Conservation (phyloP, 2,797 vertebrate genomes). For the Adrianichthys oophorus region DNA sequence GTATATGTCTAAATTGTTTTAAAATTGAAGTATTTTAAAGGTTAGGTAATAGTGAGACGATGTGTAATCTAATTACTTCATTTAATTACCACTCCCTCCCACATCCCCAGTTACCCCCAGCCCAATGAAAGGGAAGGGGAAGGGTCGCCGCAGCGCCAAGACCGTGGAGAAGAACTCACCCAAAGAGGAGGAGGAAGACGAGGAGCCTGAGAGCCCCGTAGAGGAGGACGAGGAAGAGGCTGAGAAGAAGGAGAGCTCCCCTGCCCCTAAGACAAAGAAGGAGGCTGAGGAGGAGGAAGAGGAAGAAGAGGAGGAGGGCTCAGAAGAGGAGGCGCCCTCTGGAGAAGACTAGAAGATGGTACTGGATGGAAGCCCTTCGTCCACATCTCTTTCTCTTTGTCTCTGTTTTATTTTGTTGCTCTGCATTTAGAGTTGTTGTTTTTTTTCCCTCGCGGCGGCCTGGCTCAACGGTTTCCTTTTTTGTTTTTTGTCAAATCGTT, state of each 20-base stretch:
- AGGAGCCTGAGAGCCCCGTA: slow-evolving; percentile 75
- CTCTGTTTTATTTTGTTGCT: slow-evolving; percentile 57
- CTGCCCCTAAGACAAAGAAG: slow-evolving; percentile 84
- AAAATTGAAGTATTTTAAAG: too few relatives aligned
- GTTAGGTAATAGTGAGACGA: too few relatives aligned
- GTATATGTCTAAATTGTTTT: too few relatives aligned
- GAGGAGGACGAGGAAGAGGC: slow-evolving; percentile 82
- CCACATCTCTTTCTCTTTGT: slow-evolving; percentile 37
- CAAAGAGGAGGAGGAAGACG: slow-evolving; percentile 86
- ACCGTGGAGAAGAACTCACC: slow-evolving; percentile 93
- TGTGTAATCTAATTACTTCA: too few relatives aligned
- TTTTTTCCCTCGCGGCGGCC: slow-evolving; percentile 59
- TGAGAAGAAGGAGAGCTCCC: slow-evolving; percentile 87
- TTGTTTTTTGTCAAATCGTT: slow-evolving; percentile 19
- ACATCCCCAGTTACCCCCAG: slow-evolving; percentile 89
- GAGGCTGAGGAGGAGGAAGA: slow-evolving; percentile 70
- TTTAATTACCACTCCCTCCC: slow-evolving; percentile 7
- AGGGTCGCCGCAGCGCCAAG: slow-evolving; percentile 93
- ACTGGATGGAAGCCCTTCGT: slow-evolving; percentile 42
- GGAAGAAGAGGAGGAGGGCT: slow-evolving; percentile 88
- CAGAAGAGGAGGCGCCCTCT: slow-evolving; percentile 94
- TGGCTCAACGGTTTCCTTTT: slow-evolving; percentile 81
- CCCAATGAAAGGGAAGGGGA: slow-evolving; percentile 97
- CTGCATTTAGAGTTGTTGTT: slow-evolving; percentile 49
- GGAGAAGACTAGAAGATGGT: slow-evolving; percentile 92